Evolutionary conservation across 2,888 invertebrate species (phyloP).

Genomic region (Tricholauxania praeusta): DNA sequence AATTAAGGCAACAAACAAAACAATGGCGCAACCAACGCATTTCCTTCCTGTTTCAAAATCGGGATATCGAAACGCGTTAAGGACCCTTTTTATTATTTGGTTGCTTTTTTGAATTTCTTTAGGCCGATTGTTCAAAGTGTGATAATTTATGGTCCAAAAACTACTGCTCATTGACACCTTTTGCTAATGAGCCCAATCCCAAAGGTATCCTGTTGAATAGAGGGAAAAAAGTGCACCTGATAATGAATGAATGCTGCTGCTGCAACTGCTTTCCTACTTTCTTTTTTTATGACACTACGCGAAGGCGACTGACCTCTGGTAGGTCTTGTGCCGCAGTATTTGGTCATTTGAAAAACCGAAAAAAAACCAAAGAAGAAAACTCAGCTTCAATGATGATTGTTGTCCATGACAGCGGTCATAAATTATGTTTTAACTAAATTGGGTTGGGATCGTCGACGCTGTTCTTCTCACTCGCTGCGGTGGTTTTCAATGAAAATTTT

Average conservation of each 20-base stretch:
- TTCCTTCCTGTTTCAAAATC: constrained; percentile 20
- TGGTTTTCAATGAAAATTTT: constrained; percentile 7
- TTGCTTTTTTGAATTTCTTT: too few species aligned
- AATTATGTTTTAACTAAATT: constrained; percentile 34
- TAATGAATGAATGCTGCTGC: constrained; percentile 17
- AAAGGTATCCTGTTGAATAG: neutral
- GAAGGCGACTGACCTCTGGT: constrained; percentile 29
- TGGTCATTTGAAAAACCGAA: neutral
- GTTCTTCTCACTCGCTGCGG: constrained; percentile 13
- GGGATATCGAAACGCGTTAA: neutral
- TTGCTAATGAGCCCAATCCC: neutral
- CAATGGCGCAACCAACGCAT: neutral
- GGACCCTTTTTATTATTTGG: neutral
- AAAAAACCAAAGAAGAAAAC: neutral
- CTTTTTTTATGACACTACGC: neutral
- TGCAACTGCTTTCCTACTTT: neutral
- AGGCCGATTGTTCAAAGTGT: constrained; percentile 2
- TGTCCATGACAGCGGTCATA: constrained; percentile 21
- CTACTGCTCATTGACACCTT: constrained; percentile 5
- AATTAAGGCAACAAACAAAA: neutral
- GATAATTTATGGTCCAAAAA: constrained; percentile 29
- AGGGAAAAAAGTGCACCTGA: constrained; percentile 14
- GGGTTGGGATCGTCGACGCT: constrained; percentile 9
- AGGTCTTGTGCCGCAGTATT: neutral
- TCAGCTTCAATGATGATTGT: constrained; percentile 20